Conservation (phyloP, 2,888 invertebrate species). For the Idaea dimidiata region DNA sequence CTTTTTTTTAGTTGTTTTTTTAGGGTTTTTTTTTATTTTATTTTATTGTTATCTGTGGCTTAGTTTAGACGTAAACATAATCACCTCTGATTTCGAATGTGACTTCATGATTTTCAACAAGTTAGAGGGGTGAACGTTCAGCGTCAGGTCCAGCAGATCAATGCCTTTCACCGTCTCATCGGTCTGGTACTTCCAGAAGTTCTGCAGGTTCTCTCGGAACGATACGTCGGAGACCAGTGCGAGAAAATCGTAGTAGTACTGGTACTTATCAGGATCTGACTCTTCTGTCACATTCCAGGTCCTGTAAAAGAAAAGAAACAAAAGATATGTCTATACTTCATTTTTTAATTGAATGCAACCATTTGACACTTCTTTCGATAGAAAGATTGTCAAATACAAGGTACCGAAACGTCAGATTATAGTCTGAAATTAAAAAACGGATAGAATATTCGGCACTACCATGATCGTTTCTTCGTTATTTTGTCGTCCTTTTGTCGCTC, state of each 20-base stretch:
- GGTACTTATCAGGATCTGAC: slow-evolving; percentile 50
- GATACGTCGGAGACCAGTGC: slow-evolving; percentile 69
- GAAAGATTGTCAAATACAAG: too few relatives aligned
- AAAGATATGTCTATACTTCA: too few relatives aligned
- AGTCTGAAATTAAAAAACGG: too few relatives aligned
- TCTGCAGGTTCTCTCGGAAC: slow-evolving; percentile 78
- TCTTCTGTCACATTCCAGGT: slow-evolving; percentile 70
- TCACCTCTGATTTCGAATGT: slow-evolving; percentile 41
- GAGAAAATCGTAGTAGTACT: slow-evolving; percentile 67
- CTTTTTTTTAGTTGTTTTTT: too few relatives aligned
- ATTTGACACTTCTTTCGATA: too few relatives aligned
- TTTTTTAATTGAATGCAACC: neutral
- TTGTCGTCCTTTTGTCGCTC: too few relatives aligned
- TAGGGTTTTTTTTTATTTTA: too few relatives aligned
- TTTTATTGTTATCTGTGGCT: too few relatives aligned
- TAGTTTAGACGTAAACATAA: slow-evolving; percentile 1
- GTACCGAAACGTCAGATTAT: too few relatives aligned
- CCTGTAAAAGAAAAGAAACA: slow-evolving; percentile 34
- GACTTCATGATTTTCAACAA: slow-evolving; percentile 50
- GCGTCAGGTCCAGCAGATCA: slow-evolving; percentile 82
- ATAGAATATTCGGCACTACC: too few relatives aligned
- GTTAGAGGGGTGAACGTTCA: slow-evolving; percentile 67
- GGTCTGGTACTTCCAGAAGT: slow-evolving; percentile 86
- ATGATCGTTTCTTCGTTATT: too few relatives aligned
- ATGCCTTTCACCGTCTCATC: slow-evolving; percentile 77